Conservation (phyloP, 92 coral and sea anemone species). For the Bergia puertoricense region DNA sequence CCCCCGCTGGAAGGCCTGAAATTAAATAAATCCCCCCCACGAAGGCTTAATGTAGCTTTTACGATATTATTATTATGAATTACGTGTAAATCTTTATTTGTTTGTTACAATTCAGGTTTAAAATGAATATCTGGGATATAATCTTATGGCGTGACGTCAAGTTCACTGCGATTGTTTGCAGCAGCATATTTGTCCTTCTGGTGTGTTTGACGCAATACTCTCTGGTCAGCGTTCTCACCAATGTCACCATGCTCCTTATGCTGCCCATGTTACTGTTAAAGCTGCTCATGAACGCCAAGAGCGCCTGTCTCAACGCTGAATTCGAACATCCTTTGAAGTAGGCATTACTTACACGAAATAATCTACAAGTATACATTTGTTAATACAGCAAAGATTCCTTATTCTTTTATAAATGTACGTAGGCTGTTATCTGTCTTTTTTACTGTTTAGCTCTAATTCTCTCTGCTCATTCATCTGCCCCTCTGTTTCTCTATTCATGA, state of each 20-base stretch:
- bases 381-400: neutral
- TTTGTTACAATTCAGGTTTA: neutral
- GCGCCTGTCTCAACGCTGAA: slow-evolving; percentile 81
- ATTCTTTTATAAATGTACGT: neutral
- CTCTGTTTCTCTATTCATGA: neutral
- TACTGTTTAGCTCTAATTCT: neutral
- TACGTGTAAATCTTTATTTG: neutral
- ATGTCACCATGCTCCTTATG: slow-evolving; percentile 82
- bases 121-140: slow-evolving; percentile 73
- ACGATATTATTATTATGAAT: too few relatives aligned
- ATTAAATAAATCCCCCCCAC: too few relatives aligned
- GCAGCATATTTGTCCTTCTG: slow-evolving; percentile 75
- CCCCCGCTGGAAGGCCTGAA: too few relatives aligned
- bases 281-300: slow-evolving; percentile 82
- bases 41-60: too few relatives aligned
- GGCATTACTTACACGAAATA: slow-evolving; percentile 3
- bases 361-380: too few relatives aligned
- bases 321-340: slow-evolving; percentile 93
- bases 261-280: slow-evolving; percentile 89
- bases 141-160: slow-evolving; percentile 92
- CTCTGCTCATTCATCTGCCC: neutral
- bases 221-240: slow-evolving; percentile 86
- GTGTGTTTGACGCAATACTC: slow-evolving; percentile 93
- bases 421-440: neutral
- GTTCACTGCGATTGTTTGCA: slow-evolving; percentile 81